Evolutionary conservation across 2,888 invertebrate genomes (phyloP), one percentile per base, ranked within the genome.

Genomic region (Lordiphosa fenestrarum): DNA sequence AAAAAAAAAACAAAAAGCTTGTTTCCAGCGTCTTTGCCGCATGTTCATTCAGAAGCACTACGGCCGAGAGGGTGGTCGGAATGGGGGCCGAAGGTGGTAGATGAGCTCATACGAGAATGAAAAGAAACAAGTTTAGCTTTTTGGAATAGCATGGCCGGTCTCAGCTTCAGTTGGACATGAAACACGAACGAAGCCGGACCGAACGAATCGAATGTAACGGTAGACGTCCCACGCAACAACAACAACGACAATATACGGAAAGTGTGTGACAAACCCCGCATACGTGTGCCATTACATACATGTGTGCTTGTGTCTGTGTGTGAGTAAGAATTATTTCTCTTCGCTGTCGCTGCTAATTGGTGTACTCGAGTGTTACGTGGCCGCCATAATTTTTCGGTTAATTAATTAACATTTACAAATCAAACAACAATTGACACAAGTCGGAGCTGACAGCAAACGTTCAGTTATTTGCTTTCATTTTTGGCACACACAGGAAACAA

Each of bases 81-180:
- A 49, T 37, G 44, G 53, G 39, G 12, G 41, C 23, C 25, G 50
- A 54, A 55, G 51, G 52, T 53, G 33, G 51, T 3, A 15, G 23
- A 9, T 77, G 77, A 77, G 84, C 77, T 77, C 77, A 77, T 77
- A 65, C 73, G 55, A 83, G 54, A 76, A 71, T 33, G 62, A 75
- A 62, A 42, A 64, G 67, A 83, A 77, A 77, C 77, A 77, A 77
- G 77, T 77, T 77, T 76, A 76, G 77, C 84, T 71, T 80, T 77
- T 80, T 73, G 64, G 70, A 80, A 80, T 55, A 71, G 65, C 52
- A 55, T 42, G 53, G 54, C 33, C 44, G 46, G 64, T 65, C 77
- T 63, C 73, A 73, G 73, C 71, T 71, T 76, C 66, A 77, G 64
- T 77, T 68, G 55, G 49, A 80, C 60, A 65, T 58, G 68, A 62